Conservation (phyloP, 2,113 vertebrate species). For the Zapornia atra region DNA sequence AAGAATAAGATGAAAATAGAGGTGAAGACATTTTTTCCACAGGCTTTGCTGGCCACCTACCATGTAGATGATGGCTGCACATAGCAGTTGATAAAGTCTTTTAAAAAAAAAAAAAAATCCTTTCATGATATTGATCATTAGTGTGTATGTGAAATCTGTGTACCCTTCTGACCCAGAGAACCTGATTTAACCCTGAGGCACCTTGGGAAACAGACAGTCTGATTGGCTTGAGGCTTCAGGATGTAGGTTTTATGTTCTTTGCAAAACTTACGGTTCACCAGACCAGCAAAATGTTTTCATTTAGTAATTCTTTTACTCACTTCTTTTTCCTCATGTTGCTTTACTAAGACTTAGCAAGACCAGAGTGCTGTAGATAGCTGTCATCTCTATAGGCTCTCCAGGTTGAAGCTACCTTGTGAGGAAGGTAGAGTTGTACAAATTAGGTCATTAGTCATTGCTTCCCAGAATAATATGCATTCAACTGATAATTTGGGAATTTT, state of each 20-base stretch:
- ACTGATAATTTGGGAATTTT: not conserved
- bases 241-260: not conserved
- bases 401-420: not conserved
- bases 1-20: not conserved
- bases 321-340: not conserved
- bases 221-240: not conserved
- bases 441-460: constrained; percentile 17
- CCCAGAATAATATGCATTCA: constrained; percentile 1
- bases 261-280: not conserved
- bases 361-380: not conserved
- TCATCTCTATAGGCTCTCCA: not conserved
- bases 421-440: not conserved
- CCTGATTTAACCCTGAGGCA: not conserved
- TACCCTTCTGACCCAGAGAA: not conserved
- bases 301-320: not conserved
- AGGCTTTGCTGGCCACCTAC: not conserved
- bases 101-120: not conserved
- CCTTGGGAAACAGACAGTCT: not conserved
- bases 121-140: not conserved
- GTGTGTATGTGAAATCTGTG: not conserved
- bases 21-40: not conserved
- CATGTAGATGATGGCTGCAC: not conserved
- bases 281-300: not conserved
- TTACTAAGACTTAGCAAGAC: not conserved
- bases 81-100: not conserved